phyloP scores from a whole-genome alignment of 2,888 invertebrate species.

The Dysmachus trigonus region DNA sequence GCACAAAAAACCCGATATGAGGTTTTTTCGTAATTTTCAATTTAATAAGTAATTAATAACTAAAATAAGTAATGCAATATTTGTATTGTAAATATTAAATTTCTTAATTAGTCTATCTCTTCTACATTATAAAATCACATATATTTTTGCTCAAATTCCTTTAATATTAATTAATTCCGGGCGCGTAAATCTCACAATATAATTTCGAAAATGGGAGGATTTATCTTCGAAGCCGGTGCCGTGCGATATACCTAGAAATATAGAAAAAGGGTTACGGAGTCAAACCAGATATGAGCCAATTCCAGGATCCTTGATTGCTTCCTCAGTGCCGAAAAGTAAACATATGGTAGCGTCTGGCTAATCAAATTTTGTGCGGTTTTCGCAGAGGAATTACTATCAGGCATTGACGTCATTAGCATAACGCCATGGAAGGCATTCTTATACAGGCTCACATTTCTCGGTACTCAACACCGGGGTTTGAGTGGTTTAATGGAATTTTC shows the following conservation, averaged over 20 bases:
- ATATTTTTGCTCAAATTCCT: background rate
- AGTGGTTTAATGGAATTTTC: background rate
- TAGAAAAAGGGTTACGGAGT: background rate
- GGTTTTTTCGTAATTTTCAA: too few relatives aligned
- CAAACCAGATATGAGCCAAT: background rate
- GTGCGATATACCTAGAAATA: background rate
- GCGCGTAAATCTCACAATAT: background rate
- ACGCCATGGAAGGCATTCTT: background rate
- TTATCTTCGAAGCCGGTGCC: background rate
- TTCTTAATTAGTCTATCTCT: too few relatives aligned
- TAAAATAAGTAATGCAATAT: too few relatives aligned
- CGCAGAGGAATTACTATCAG: background rate
- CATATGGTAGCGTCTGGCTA: background rate
- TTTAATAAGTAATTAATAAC: background rate
- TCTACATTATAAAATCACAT: background rate
- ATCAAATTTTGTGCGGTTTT: background rate
- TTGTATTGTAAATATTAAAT: background rate
- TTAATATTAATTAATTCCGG: background rate
- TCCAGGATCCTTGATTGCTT: background rate
- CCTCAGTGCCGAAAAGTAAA: background rate
- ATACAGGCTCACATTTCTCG: background rate
- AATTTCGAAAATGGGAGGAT: background rate
- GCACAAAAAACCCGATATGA: too few relatives aligned
- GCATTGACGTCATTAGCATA: constrained; percentile 12
- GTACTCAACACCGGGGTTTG: background rate